Evolutionary conservation across 2,888 invertebrate genomes (phyloP).

Genomic region (Erannis defoliaria): DNA sequence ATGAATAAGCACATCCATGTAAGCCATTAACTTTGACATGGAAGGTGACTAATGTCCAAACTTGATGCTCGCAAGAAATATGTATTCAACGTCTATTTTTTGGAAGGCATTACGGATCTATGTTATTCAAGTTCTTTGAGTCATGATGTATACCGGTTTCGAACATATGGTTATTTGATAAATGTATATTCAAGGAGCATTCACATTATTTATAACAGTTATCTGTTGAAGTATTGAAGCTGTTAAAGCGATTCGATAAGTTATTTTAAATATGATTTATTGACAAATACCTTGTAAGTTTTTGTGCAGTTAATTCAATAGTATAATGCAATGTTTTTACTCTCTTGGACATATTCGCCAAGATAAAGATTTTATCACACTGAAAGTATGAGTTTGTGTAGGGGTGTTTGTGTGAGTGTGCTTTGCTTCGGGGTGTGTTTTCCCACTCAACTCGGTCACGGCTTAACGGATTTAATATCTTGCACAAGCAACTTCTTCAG

Average conservation of each 20-base stretch:
- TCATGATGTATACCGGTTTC: conserved; percentile 23
- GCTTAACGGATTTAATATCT: too few relatives aligned
- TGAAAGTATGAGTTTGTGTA: too few relatives aligned
- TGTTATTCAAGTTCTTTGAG: conserved; percentile 16
- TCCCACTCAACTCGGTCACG: too few relatives aligned
- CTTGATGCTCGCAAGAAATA: conserved; percentile 43
- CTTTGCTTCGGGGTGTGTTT: too few relatives aligned
- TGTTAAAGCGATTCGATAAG: background rate
- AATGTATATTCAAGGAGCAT: conserved; percentile 2
- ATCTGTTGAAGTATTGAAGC: background rate
- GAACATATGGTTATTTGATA: conserved; percentile 3
- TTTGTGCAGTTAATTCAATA: too few relatives aligned
- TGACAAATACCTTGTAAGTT: too few relatives aligned
- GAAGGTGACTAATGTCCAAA: conserved; percentile 39
- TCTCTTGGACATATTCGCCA: too few relatives aligned
- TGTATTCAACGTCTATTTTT: conserved; percentile 32
- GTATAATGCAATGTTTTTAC: too few relatives aligned
- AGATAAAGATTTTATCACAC: too few relatives aligned
- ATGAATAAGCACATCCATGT: conserved; percentile 38
- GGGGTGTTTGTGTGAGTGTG: too few relatives aligned
- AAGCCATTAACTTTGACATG: conserved; percentile 34
- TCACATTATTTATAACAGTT: conserved; percentile 11
- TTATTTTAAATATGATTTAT: background rate
- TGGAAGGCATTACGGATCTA: conserved; percentile 44
- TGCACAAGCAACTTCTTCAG: too few relatives aligned